phyloP scores from a whole-genome alignment of 2,888 invertebrate genomes.

The Yponomeuta plumbellus region DNA sequence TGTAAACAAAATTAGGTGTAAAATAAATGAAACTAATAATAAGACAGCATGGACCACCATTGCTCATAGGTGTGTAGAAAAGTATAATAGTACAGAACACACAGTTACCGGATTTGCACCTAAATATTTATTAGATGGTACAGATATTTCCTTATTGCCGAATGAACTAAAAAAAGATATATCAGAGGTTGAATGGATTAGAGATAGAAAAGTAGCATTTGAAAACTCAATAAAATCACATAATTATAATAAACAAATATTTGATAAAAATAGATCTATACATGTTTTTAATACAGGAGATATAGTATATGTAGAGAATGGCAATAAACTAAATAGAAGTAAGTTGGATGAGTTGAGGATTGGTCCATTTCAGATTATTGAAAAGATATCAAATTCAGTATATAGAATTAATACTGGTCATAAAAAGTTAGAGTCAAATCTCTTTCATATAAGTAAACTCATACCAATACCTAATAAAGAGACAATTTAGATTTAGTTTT shows the following conservation, averaged over 20 bases:
- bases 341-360: constrained; percentile 20
- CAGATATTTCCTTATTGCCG: constrained; percentile 28
- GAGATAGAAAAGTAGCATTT: constrained; percentile 28
- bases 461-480: background rate
- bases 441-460: constrained; percentile 1
- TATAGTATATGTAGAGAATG: constrained; percentile 30
- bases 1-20: too few relatives aligned
- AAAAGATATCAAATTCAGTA: constrained; percentile 20
- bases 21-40: constrained; percentile 21
- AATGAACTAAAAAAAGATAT: constrained; percentile 25
- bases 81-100: constrained; percentile 34
- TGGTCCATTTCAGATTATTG: constrained; percentile 18
- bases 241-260: constrained; percentile 1
- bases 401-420: constrained; percentile 18
- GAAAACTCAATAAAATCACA: constrained; percentile 23
- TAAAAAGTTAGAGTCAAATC: constrained; percentile 10
- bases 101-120: constrained; percentile 34
- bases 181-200: constrained; percentile 20
- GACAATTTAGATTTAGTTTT: too few relatives aligned
- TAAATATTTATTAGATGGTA: constrained; percentile 31
- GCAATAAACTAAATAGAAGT: constrained; percentile 17
- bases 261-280: background rate
- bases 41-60: constrained; percentile 34
- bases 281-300: constrained; percentile 4
- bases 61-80: constrained; percentile 30